These are phyloP conservation scores for Heteromurus nitidus DNA, from an alignment of 2,888 invertebrate genomes.

Conservation along the genomic window DNA sequence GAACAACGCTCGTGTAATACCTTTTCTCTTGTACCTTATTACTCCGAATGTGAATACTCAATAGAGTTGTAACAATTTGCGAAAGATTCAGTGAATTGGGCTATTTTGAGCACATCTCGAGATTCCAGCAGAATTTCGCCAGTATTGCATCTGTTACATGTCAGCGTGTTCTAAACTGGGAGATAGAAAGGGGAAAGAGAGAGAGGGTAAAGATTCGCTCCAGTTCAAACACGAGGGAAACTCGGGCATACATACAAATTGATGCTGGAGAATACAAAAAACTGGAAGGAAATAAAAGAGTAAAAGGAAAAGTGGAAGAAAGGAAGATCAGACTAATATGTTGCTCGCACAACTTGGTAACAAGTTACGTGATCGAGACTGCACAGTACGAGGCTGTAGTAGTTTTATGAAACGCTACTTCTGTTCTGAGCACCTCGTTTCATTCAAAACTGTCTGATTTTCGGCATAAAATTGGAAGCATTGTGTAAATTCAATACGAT, in stretches of 20 bases:
- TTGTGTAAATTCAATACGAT: too few relatives aligned
- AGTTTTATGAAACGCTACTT: too few relatives aligned
- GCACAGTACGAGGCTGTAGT: neutral
- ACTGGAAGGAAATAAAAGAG: slow-evolving; percentile 2
- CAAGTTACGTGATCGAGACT: neutral
- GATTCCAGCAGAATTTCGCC: too few relatives aligned
- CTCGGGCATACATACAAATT: too few relatives aligned
- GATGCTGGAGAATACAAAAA: neutral
- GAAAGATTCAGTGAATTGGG: slow-evolving; percentile 5
- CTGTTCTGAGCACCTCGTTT: too few relatives aligned
- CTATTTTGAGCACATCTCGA: neutral
- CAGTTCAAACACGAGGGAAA: too few relatives aligned
- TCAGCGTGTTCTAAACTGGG: neutral
- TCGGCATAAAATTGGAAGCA: too few relatives aligned
- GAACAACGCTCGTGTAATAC: neutral
- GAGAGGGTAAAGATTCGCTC: too few relatives aligned
- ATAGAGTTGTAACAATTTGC: neutral
- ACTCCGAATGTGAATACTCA: neutral
- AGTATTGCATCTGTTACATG: neutral
- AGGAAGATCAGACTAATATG: too few relatives aligned
- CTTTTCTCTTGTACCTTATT: neutral
- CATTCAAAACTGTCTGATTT: too few relatives aligned
- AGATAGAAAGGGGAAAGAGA: neutral
- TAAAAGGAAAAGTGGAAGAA: neutral
- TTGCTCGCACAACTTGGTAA: too few relatives aligned